phyloP scores from a whole-genome alignment of 2,888 invertebrate genomes.

The Papilio protenor region DNA sequence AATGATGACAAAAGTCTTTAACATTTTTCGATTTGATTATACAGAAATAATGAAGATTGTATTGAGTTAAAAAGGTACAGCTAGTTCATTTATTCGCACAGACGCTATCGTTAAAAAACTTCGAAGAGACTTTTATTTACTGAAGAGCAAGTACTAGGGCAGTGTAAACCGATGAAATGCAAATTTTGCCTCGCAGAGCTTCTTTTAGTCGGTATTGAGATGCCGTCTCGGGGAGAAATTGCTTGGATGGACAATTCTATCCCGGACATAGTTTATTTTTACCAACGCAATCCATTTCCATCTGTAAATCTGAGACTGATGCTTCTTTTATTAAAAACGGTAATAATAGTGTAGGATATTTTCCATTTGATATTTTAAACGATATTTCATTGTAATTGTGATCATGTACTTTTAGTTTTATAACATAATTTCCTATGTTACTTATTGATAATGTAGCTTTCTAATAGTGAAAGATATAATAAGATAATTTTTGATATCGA shows the following conservation, averaged over 20 bases:
- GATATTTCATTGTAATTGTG: background rate
- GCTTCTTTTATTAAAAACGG: conserved; percentile 21
- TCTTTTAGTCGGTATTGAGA: conserved; percentile 53
- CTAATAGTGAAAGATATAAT: no score
- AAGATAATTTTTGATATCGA: no score
- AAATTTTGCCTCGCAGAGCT: conserved; percentile 63
- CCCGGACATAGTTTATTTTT: conserved; percentile 61
- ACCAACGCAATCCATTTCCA: conserved; percentile 45
- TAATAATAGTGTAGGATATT: background rate
- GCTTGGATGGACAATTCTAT: conserved; percentile 63
- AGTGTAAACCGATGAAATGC: conserved; percentile 68
- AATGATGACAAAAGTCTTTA: no score
- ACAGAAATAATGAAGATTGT: conserved; percentile 13
- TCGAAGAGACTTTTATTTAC: conserved; percentile 46
- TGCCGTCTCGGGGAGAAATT: conserved; percentile 64
- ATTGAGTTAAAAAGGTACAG: conserved; percentile 6
- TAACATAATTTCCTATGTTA: no score
- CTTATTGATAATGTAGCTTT: no score
- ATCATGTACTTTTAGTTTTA: no score
- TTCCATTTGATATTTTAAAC: background rate
- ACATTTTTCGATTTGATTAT: background rate
- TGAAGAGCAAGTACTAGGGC: conserved; percentile 52
- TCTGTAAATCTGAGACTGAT: background rate
- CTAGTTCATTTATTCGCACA: conserved; percentile 55
- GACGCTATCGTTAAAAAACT: conserved; percentile 62